A percentile compares a stretch with the other conserved stretches of the same genome.
Evolutionary conservation across 2,888 invertebrate genomes (phyloP).

Genomic region (Drosophila atroscutellata): DNA sequence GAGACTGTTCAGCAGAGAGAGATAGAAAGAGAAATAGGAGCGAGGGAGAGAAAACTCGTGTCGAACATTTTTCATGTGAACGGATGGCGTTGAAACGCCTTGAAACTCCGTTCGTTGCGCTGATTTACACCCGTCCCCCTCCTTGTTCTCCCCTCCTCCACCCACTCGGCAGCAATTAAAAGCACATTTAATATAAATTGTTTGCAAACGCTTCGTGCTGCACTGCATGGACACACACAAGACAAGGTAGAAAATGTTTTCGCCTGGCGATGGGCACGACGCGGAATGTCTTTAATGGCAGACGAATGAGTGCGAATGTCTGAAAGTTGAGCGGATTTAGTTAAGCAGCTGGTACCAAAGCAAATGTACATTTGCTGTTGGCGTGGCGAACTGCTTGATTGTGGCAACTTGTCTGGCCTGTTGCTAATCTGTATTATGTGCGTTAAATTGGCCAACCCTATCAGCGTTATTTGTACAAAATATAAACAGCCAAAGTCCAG

Average conservation of each 20-base stretch:
- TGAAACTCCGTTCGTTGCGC: conserved; percentile 37
- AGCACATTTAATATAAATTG: conserved; percentile 69
- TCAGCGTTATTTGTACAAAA: conserved; percentile 70
- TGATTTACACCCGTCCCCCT: not conserved
- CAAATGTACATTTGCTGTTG: conserved; percentile 4
- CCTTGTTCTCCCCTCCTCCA: not conserved
- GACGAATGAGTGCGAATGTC: conserved; percentile 19
- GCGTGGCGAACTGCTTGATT: conserved; percentile 1
- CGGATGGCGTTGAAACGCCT: conserved; percentile 29
- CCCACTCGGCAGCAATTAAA: conserved; percentile 53
- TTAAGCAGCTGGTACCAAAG: conserved; percentile 20
- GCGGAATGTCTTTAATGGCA: conserved; percentile 25
- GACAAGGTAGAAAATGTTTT: conserved; percentile 25
- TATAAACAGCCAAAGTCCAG: conserved; percentile 36
- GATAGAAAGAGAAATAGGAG: not conserved
- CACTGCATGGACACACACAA: conserved; percentile 40
- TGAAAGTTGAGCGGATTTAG: conserved; percentile 20
- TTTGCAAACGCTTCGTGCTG: conserved; percentile 49
- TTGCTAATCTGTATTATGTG: conserved; percentile 68
- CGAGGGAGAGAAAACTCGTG: conserved; percentile 3
- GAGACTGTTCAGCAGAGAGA: not conserved
- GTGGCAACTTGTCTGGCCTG: conserved; percentile 6
- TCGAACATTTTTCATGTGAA: conserved; percentile 29
- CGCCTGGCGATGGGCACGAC: not conserved
- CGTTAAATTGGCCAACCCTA: conserved; percentile 64